Conservation (phyloP, 2,113 vertebrate species). For the Canis aureus region DNA sequence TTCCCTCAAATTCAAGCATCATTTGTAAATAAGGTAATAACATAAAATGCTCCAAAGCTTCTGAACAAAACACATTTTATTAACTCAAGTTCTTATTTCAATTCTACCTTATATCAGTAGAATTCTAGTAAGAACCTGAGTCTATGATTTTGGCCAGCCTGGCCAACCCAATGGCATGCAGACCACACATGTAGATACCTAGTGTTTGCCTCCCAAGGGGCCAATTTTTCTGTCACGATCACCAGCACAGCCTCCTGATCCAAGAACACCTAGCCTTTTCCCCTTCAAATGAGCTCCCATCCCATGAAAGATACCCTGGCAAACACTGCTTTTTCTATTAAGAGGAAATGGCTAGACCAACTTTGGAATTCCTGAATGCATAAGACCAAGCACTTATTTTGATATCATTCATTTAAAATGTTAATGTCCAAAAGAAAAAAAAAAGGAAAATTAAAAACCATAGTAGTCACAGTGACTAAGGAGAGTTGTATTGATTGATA, state of each 20-base stretch:
- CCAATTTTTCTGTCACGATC: not conserved
- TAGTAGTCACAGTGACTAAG: not conserved
- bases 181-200: not conserved
- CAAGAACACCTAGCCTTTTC: not conserved
- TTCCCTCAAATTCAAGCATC: not conserved
- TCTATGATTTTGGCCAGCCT: not conserved
- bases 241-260: too few relatives aligned
- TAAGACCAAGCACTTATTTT: not conserved
- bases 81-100: not conserved
- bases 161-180: fast-evolving
- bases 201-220: not conserved
- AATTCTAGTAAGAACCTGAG: not conserved
- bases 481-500: not conserved
- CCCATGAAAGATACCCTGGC: not conserved
- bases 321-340: not conserved
- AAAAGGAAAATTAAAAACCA: not conserved
- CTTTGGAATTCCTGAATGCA: not conserved
- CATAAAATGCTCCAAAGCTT: not conserved
- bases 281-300: not conserved
- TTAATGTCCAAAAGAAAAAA: not conserved
- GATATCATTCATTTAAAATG: slow-evolving; percentile 4
- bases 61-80: not conserved
- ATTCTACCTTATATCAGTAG: not conserved
- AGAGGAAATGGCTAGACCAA: not conserved
- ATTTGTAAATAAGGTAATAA: slow-evolving; percentile 20